Percentiles rank a stretch among this genome's conserved stretches.
Evolutionary conservation across 2,888 invertebrate species (phyloP).

Genomic region (Exocentrus adspersus): DNA sequence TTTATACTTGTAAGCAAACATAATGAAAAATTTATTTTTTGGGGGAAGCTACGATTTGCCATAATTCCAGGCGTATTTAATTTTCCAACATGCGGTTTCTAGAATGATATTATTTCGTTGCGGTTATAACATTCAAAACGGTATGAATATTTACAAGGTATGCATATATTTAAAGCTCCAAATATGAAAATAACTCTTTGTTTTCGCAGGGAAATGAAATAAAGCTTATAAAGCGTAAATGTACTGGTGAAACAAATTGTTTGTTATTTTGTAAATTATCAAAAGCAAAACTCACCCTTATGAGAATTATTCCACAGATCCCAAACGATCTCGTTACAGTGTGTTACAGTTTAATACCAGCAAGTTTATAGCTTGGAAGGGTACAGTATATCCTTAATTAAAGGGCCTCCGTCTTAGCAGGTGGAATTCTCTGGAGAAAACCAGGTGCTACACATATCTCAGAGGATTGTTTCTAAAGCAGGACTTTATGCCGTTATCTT

Average conservation of each 20-base stretch:
- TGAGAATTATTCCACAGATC: no score
- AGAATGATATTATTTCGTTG: background rate
- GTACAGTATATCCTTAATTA: background rate
- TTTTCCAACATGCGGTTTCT: background rate
- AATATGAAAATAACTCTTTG: background rate
- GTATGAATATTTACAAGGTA: background rate
- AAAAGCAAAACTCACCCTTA: no score
- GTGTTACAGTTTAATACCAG: no score
- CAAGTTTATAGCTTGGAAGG: no score
- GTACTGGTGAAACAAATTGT: no score
- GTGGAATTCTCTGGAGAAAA: background rate
- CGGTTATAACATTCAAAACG: background rate
- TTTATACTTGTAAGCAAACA: no score
- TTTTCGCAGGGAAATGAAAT: background rate
- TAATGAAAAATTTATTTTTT: no score
- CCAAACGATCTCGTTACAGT: no score
- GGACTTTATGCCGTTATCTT: background rate
- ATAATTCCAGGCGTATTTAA: background rate
- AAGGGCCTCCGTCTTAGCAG: background rate
- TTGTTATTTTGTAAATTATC: no score
- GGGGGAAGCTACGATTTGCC: no score
- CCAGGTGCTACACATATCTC: background rate
- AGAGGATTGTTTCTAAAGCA: background rate
- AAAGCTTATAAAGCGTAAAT: no score
- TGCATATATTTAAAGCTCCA: background rate